phyloP scores from a whole-genome alignment of 2,797 vertebrate genomes.

The Pterois miles region DNA sequence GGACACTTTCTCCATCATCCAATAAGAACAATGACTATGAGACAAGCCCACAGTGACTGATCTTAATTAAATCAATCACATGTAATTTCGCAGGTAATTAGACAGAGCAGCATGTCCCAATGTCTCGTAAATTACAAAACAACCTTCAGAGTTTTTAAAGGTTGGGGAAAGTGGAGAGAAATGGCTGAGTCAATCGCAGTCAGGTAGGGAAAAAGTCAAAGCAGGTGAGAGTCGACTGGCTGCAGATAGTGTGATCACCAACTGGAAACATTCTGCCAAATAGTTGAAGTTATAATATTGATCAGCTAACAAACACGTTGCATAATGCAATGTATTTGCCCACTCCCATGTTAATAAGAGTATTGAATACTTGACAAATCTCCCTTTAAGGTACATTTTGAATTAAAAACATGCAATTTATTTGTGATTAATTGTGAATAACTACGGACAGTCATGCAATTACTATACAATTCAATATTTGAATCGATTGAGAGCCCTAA shows the following conservation, averaged over 20 bases:
- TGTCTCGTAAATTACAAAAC: not conserved
- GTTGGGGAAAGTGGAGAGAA: not conserved
- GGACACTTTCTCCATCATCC: not conserved
- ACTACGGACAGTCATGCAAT: too few relatives aligned
- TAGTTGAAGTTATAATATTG: not conserved
- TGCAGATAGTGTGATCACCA: not conserved
- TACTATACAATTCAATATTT: too few relatives aligned
- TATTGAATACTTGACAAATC: too few relatives aligned
- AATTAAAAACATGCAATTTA: too few relatives aligned
- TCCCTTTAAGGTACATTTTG: too few relatives aligned
- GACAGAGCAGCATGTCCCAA: not conserved
- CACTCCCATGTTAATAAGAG: too few relatives aligned
- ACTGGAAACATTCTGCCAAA: not conserved
- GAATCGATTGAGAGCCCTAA: too few relatives aligned
- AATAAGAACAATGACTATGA: rapidly evolving
- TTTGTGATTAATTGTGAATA: too few relatives aligned
- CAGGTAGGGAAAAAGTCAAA: not conserved
- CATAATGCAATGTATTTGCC: too few relatives aligned
- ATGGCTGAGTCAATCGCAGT: not conserved
- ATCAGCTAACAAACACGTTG: not conserved
- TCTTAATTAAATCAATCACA: not conserved
- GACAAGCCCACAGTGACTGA: not conserved
- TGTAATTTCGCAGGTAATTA: not conserved
- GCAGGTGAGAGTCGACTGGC: not conserved
- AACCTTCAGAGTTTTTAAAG: not conserved